Evolutionary conservation across 2,113 vertebrate genomes (phyloP).

Genomic region (Hippocampus mohnikei): DNA sequence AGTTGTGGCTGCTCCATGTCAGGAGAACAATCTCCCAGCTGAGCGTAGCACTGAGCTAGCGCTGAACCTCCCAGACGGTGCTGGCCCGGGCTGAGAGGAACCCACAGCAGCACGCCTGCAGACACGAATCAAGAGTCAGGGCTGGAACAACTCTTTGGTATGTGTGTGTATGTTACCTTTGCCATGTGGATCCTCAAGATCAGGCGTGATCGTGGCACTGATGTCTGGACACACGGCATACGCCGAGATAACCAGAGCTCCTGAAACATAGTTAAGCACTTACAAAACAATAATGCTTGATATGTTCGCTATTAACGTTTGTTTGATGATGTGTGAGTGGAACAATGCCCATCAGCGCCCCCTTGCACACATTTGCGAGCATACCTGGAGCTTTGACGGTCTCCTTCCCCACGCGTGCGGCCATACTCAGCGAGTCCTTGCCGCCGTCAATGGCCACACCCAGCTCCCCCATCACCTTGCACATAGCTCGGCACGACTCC

Average conservation of each 20-base stretch:
- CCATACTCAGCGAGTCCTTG: constrained; percentile 94
- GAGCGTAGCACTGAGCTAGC: constrained; percentile 85
- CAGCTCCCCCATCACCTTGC: constrained; percentile 78
- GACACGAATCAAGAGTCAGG: constrained; percentile 14
- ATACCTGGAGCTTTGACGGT: constrained; percentile 86
- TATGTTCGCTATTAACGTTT: too few species aligned
- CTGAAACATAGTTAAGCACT: constrained; percentile 54
- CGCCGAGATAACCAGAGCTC: constrained; percentile 85
- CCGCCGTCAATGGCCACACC: constrained; percentile 88
- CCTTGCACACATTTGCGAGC: not conserved
- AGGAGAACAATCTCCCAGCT: constrained; percentile 83
- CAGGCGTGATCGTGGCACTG: constrained; percentile 87
- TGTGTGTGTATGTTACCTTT: constrained; percentile 69
- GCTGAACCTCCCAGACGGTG: constrained; percentile 85
- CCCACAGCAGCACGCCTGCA: constrained; percentile 80
- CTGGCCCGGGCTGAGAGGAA: constrained; percentile 74
- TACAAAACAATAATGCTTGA: not conserved
- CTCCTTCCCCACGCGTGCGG: constrained; percentile 79
- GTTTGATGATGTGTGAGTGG: too few species aligned
- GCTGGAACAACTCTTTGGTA: not conserved
- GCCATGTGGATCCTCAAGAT: constrained; percentile 81
- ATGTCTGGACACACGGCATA: constrained; percentile 91
- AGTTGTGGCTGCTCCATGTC: constrained; percentile 78
- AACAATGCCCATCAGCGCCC: too few species aligned
- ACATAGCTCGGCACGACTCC: constrained; percentile 86